Percentiles rank a stretch among this genome's conserved stretches.
These are phyloP conservation scores for Indicator indicator DNA, from an alignment of 2,113 vertebrate species.

Conservation along the genomic window DNA sequence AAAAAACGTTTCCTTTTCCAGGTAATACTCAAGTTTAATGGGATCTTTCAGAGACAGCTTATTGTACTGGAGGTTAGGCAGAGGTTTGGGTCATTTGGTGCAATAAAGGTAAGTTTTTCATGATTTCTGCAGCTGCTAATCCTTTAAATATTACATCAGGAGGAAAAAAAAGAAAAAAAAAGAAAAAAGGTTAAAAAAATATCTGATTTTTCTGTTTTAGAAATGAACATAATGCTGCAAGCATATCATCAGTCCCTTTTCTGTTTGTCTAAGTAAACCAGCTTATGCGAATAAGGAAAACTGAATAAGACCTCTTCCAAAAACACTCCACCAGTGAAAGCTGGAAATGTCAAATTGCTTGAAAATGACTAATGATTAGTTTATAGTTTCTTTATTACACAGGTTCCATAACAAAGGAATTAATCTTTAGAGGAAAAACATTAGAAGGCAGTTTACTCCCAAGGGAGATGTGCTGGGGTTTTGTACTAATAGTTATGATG, in stretches of 20 bases:
- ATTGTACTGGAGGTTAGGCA: not conserved
- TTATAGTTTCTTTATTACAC: conserved; percentile 85
- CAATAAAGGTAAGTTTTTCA: conserved; percentile 25
- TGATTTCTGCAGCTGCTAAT: conserved; percentile 24
- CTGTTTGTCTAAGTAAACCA: not conserved
- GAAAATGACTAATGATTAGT: conserved; percentile 87
- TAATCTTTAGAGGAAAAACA: conserved; percentile 82
- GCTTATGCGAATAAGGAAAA: conserved; percentile 30
- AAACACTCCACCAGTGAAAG: conserved; percentile 49
- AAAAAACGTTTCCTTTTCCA: not conserved
- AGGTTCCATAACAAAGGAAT: conserved; percentile 88
- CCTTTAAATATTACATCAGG: conserved; percentile 5
- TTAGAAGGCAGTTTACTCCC: conserved; percentile 87
- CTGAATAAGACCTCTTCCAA: conserved; percentile 50
- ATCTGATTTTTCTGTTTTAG: conserved; percentile 21
- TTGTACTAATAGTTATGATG: conserved; percentile 76
- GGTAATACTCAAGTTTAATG: not conserved
- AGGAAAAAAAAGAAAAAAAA: too few relatives aligned
- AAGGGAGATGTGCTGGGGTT: conserved; percentile 71
- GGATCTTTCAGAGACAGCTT: not conserved
- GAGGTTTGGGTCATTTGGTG: not conserved
- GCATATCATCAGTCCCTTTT: not conserved
- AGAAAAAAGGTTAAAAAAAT: conserved; percentile 1
- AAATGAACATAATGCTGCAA: not conserved
- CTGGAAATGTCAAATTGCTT: conserved; percentile 84